Evolutionary conservation across 2,888 invertebrate genomes (phyloP), one percentile per base, ranked within the genome.

Genomic region (Phaonia tiefii): DNA sequence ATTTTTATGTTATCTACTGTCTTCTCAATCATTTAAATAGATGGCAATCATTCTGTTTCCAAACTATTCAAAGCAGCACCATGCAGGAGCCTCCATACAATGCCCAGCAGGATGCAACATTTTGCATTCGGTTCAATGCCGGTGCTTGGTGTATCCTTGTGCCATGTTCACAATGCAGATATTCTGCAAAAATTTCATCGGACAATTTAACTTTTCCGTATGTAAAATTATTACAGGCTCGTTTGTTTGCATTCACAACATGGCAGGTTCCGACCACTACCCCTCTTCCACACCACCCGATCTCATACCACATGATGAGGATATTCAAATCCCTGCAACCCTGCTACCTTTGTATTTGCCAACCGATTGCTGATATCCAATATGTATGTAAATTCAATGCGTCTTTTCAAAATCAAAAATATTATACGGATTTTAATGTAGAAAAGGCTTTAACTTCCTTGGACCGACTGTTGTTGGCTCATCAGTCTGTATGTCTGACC

Each of bases 161-260:
- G 15, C 63, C 71, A 71, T 75, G 72, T 72, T 73, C 69, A 80
- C 76, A 80, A 83, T 80, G 80, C 80, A 80, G 83, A 78, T 80
- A 83, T 80, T 80, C 78, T 75, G 58, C 74, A 82, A 31, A n/a
- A 82, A 77, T 82, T 82, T 79, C 71, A 80, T 76, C 77, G 79
- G 74, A 76, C 80, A 79, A 82, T 84, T 63, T 83, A 81, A 81
- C 83, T 84, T 84, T 85, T 84, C 84, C 60, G 85, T 85, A 85
- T 80, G 66, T 77, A 83, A 79, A 83, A 83, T 63, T 71, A 83
- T 63, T 71, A 31, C 66, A 66, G 74, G 75, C 44, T 37, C 75
- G 84, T 79, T 83, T 79, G 5, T n/a, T 31, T 8, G 69, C 77
- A 83, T 82, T 67, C 67, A 74, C 74, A 81, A 60, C 75, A 76